These are phyloP conservation scores for Furnarius figulus DNA, from an alignment of 2,113 vertebrate genomes.

Conservation along the genomic window DNA sequence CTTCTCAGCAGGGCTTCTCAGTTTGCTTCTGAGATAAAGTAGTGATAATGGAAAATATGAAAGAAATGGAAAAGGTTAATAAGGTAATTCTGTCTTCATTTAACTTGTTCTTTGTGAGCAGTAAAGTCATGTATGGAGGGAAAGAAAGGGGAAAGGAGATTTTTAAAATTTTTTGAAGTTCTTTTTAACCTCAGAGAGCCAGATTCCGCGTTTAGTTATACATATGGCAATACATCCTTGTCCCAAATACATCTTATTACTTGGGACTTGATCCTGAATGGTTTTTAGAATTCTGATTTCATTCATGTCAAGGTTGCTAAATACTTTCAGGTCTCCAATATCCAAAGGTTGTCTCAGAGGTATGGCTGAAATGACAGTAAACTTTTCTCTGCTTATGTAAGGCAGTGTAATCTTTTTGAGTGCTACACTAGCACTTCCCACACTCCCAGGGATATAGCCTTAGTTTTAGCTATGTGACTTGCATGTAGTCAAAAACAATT, in stretches of 20 bases:
- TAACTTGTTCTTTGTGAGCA: background rate
- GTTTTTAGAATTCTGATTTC: background rate
- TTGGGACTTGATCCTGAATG: background rate
- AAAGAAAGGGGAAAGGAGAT: background rate
- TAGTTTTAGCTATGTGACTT: conserved; percentile 13
- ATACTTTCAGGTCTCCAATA: background rate
- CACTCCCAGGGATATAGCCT: background rate
- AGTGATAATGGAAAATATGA: background rate
- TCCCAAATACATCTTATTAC: background rate
- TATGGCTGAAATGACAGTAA: background rate
- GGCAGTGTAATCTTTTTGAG: background rate
- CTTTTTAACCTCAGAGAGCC: background rate
- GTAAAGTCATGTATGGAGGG: background rate
- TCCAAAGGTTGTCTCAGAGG: background rate
- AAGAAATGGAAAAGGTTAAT: background rate
- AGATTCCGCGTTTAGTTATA: background rate
- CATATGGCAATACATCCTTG: background rate
- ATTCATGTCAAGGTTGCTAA: background rate
- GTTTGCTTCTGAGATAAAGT: background rate
- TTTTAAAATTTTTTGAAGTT: background rate
- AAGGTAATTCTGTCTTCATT: background rate
- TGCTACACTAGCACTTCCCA: conserved; percentile 24
- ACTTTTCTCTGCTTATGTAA: background rate
- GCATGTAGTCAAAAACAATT: background rate
- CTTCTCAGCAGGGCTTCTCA: background rate